These are phyloP conservation scores for Danio kyathit DNA, from an alignment of 2,797 vertebrate species.

Conservation along the genomic window DNA sequence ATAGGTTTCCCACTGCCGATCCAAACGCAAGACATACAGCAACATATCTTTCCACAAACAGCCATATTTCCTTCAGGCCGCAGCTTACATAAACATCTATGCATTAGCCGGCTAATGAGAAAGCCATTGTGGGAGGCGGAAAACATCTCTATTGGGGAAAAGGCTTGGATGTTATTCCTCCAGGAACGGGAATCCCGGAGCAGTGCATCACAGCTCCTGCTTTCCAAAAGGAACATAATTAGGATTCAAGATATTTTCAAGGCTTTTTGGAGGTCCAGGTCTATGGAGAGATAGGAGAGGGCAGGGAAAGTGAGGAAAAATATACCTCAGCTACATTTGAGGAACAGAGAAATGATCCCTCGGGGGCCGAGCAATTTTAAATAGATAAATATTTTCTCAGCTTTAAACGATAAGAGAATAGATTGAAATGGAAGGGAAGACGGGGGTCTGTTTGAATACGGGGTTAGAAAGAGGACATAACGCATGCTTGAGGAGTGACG, in stretches of 20 bases:
- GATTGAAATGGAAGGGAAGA: slow-evolving; percentile 52
- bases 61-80: slow-evolving; percentile 12
- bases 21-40: slow-evolving; percentile 19
- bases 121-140: slow-evolving; percentile 26
- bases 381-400: slow-evolving; percentile 70
- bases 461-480: slow-evolving; percentile 50
- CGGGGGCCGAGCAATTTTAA: slow-evolving; percentile 45
- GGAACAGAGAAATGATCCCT: slow-evolving; percentile 45
- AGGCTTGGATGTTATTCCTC: slow-evolving; percentile 33
- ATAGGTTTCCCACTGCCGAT: background rate
- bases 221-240: slow-evolving; percentile 53
- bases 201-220: background rate
- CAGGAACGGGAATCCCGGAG: slow-evolving; percentile 23
- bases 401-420: slow-evolving; percentile 60
- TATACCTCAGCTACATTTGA: slow-evolving; percentile 53
- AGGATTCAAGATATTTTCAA: slow-evolving; percentile 54
- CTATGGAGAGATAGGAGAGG: slow-evolving; percentile 44
- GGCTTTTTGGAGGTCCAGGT: slow-evolving; percentile 39
- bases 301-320: slow-evolving; percentile 39
- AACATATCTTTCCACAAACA: slow-evolving; percentile 44
- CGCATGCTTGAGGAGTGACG: slow-evolving; percentile 36
- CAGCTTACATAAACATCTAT: slow-evolving; percentile 36
- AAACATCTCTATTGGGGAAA: slow-evolving; percentile 31
- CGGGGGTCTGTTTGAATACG: slow-evolving; percentile 58
- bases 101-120: slow-evolving; percentile 45